Conservation (phyloP, 2,797 vertebrate species). For the Leucoraja ocellata region DNA sequence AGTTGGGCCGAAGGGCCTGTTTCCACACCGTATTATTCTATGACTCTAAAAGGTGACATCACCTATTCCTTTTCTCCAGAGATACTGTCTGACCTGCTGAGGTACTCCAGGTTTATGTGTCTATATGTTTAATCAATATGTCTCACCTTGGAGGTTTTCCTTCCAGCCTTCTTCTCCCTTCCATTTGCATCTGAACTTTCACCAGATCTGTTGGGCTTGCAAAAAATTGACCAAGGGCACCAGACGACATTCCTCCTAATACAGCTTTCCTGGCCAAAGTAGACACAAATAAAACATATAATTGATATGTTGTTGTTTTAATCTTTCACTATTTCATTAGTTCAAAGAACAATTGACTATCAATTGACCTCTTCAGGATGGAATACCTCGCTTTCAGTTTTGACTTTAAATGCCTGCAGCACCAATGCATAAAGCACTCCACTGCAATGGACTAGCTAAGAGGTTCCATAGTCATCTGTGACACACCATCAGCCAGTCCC, state of each 20-base stretch:
- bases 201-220: constrained; percentile 75
- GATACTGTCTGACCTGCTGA: no score
- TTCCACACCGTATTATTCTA: no score
- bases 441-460: neutral
- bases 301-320: neutral
- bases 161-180: constrained; percentile 67
- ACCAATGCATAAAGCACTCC: neutral
- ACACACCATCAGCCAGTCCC: neutral
- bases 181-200: constrained; percentile 83
- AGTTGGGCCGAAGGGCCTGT: no score
- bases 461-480: neutral
- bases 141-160: constrained; percentile 65
- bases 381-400: neutral
- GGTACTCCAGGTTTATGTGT: no score
- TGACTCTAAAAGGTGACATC: no score
- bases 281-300: neutral
- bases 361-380: neutral
- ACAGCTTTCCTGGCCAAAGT: constrained; percentile 63
- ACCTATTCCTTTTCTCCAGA: no score
- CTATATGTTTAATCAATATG: neutral
- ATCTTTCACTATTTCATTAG: neutral
- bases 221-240: constrained; percentile 72
- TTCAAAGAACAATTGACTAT: neutral
- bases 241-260: constrained; percentile 64
- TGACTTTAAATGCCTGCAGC: neutral